Percentiles rank a stretch among this genome's conserved stretches.
phyloP scores from a whole-genome alignment of 1,140 invertebrate genomes.

The Apis dorsata region DNA sequence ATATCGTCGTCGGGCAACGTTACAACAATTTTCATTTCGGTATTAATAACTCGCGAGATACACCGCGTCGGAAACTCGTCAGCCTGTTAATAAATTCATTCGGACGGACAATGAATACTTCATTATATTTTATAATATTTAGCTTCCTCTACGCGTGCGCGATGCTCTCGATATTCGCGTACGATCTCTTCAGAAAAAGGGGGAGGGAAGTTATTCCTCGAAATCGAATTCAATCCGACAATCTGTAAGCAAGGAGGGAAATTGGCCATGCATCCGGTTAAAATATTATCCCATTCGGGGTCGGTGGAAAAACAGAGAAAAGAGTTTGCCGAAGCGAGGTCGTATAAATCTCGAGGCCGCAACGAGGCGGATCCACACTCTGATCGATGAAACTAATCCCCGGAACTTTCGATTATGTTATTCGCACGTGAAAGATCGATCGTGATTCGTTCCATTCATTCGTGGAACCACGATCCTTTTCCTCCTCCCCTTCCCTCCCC shows the following conservation, averaged over 20 bases:
- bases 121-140: constrained; percentile 37
- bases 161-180: not conserved
- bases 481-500: no score
- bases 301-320: not conserved
- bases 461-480: not conserved
- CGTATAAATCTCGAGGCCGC: constrained; percentile 36
- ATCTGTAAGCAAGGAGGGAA: not conserved
- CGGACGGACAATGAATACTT: constrained; percentile 13
- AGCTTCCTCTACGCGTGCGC: not conserved
- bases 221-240: no score
- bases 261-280: constrained; percentile 2
- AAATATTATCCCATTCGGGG: constrained; percentile 43
- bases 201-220: not conserved
- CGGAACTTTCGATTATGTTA: constrained; percentile 19
- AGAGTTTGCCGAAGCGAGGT: constrained; percentile 6
- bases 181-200: not conserved
- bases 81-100: constrained; percentile 30
- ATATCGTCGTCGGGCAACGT: no score
- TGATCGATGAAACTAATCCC: not conserved
- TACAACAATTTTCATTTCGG: constrained; percentile 17
- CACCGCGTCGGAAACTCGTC: not conserved
- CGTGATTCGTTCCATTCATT: not conserved
- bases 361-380: not conserved
- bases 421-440: constrained; percentile 5
- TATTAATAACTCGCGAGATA: constrained; percentile 5